Evolutionary conservation across 1,140 invertebrate genomes (phyloP).

Genomic region (Solen grandis): DNA sequence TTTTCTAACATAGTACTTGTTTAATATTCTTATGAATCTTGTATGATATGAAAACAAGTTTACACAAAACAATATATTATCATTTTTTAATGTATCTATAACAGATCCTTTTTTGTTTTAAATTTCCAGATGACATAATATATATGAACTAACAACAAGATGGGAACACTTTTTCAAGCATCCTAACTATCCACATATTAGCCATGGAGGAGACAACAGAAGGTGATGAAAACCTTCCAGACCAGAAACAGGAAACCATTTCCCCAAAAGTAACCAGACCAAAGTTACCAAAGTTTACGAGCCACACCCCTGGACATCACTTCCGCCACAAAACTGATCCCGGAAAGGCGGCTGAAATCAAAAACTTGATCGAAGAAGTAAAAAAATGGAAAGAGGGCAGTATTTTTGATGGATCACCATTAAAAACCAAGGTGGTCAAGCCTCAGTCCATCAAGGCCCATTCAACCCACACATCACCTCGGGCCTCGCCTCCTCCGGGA

Average conservation of each 20-base stretch:
- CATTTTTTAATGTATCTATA: no score
- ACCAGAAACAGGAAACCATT: constrained; percentile 30
- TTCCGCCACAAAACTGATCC: constrained; percentile 68
- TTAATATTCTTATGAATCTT: no score
- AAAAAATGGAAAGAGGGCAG: constrained; percentile 69
- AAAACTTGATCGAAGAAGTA: constrained; percentile 72
- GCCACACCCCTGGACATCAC: constrained; percentile 50
- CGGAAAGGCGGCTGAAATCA: constrained; percentile 65
- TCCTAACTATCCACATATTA: no score
- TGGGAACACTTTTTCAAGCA: no score
- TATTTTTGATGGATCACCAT: constrained; percentile 33
- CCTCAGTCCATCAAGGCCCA: constrained; percentile 60
- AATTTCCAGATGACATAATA: no score
- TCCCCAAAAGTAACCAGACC: constrained; percentile 71
- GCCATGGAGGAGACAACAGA: constrained; percentile 32
- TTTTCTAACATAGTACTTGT: no score
- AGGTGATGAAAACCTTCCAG: constrained; percentile 7
- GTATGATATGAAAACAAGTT: no score
- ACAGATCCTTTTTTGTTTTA: no score
- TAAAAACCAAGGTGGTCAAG: constrained; percentile 44
- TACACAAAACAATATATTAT: no score
- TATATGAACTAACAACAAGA: no score
- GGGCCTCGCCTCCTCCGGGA: constrained; percentile 64
- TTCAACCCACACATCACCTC: constrained; percentile 68
- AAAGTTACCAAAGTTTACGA: constrained; percentile 67